Base-by-base conservation (phyloP, 2,888 invertebrate genomes). In the Lasioglossum zephyrum region DNA sequence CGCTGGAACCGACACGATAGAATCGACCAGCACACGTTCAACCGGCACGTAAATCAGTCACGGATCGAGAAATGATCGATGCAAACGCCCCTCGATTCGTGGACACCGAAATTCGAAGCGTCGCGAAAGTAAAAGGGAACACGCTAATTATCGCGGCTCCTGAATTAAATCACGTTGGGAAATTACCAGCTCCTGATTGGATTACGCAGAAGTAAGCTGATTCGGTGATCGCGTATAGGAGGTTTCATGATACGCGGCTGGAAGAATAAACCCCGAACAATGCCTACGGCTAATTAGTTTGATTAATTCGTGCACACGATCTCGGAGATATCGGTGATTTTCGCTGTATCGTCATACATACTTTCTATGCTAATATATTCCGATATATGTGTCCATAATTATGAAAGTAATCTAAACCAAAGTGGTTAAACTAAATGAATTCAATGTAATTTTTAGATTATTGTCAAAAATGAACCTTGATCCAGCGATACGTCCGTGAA, bases 1-100 rank as follows among this genome's bases (percentile, higher is more conserved):
- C 8, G 79, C 79, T 22, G 83, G 81, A n/a, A 87, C 88, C n/a
- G 85, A 81, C 11, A 66, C 76, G 41, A 81, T 82, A 13, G 74
- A 13, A 13, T 63, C 76, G 6, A 44, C 39, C 13, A 13, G 77
- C 39, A 70, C 44, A 0, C 78, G 84, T 70, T 81, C 78, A 2
- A 60, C 49, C 6, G 72, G 73, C 13, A 63, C 79, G 2, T 82
- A 57, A 31, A 31, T 49, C 41, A 4, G 4, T 73, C 22, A 26
- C n/a, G 70, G 39, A 39, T 41, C 41, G 41, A 41, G 41, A 41
- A 41, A 41, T 41, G 22, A 41, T 41, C 22, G 41, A n/a, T n/a
- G 41, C 6, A 8, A 31, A 16, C 31, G 63, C 18, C 18, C 31
- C 31, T 39, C 22, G 16, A 75, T 26, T n/a, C 73, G 44, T 16